These are phyloP conservation scores for Rotaria sp. DNA, from an alignment of 2,888 invertebrate species.

Conservation along the genomic window DNA sequence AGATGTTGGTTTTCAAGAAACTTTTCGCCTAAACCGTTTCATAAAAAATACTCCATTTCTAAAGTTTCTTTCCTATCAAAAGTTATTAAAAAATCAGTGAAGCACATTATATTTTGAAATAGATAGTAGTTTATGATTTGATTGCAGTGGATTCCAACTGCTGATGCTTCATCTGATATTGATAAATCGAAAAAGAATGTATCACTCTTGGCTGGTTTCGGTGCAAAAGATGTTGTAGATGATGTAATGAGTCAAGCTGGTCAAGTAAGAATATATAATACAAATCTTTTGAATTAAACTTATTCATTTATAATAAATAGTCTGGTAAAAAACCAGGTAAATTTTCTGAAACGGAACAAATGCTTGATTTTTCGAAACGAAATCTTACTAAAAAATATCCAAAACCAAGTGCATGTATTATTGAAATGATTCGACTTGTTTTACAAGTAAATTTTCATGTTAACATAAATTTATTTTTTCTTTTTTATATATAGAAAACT, in stretches of 20 bases:
- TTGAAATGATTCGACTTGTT: slow-evolving; percentile 46
- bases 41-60: too few relatives aligned
- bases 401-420: slow-evolving; percentile 48
- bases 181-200: slow-evolving; percentile 46
- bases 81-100: too few relatives aligned
- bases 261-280: background rate
- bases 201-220: slow-evolving; percentile 51
- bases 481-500: slow-evolving; percentile 45
- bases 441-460: background rate
- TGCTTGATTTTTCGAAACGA: slow-evolving; percentile 35
- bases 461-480: background rate
- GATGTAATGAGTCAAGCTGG: slow-evolving; percentile 44
- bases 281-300: background rate
- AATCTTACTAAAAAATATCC: slow-evolving; percentile 46
- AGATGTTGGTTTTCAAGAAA: too few relatives aligned
- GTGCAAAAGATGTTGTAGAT: slow-evolving; percentile 49
- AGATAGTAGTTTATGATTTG: background rate
- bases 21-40: too few relatives aligned
- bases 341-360: slow-evolving; percentile 34
- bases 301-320: background rate
- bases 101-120: too few relatives aligned
- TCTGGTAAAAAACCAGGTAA: background rate
- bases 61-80: too few relatives aligned
- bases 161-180: slow-evolving; percentile 48
- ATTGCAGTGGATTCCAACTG: slow-evolving; percentile 53